phyloP scores from a whole-genome alignment of 1,140 invertebrate species.

The Drosophila setifemur region DNA sequence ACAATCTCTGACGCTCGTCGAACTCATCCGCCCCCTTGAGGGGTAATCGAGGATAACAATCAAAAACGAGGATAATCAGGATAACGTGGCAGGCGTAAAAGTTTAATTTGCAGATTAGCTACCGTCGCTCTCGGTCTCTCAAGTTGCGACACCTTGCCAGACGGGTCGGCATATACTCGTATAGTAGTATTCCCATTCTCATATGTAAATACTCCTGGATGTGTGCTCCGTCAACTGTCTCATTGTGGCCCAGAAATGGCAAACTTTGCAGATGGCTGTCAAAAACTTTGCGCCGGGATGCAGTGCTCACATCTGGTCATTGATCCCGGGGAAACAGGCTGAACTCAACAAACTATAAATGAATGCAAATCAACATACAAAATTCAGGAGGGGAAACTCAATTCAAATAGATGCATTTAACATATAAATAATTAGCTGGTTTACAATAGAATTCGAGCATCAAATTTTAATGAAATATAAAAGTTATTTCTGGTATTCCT shows the following conservation, averaged over 20 bases:
- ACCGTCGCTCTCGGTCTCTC: not conserved
- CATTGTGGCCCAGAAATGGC: slow-evolving; percentile 27
- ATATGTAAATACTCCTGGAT: too few relatives aligned
- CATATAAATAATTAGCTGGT: too few relatives aligned
- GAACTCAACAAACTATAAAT: too few relatives aligned
- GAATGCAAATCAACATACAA: too few relatives aligned
- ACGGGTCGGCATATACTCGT: too few relatives aligned
- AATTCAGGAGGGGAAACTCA: too few relatives aligned
- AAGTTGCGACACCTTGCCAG: not conserved
- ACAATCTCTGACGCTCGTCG: slow-evolving; percentile 23
- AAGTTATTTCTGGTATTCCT: too few relatives aligned
- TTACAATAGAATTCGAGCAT: too few relatives aligned
- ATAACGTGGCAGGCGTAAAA: slow-evolving; percentile 12
- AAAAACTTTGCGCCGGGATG: slow-evolving; percentile 11
- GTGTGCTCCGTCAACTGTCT: slow-evolving; percentile 23
- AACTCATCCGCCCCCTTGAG: not conserved
- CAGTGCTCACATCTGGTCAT: slow-evolving; percentile 6
- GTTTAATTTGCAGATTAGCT: slow-evolving; percentile 38
- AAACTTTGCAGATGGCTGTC: slow-evolving; percentile 10
- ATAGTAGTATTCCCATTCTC: too few relatives aligned
- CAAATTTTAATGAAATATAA: too few relatives aligned
- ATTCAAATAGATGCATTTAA: too few relatives aligned
- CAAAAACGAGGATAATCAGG: slow-evolving; percentile 3
- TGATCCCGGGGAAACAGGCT: slow-evolving; percentile 21
- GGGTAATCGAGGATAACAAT: not conserved